phyloP scores from a whole-genome alignment of 2,888 invertebrate genomes.

The Lycia hirtaria region DNA sequence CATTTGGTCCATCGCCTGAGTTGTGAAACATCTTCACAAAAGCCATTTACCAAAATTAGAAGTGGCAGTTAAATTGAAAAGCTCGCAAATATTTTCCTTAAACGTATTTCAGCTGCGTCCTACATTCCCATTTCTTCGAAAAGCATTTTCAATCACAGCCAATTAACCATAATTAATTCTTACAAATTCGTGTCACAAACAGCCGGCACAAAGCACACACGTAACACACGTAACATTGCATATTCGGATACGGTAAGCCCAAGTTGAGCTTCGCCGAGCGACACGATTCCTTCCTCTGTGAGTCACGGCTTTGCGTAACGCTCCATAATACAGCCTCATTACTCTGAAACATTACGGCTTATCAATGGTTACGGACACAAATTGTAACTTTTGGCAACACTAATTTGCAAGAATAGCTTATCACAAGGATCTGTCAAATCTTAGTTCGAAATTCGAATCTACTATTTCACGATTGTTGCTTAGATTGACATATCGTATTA shows the following conservation, averaged over 20 bases:
- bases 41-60: too few relatives aligned
- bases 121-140: slow-evolving; percentile 1
- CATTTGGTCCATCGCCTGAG: too few relatives aligned
- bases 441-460: not conserved
- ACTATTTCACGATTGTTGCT: not conserved
- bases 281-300: slow-evolving; percentile 45
- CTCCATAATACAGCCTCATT: slow-evolving; percentile 46
- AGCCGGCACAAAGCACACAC: slow-evolving; percentile 18
- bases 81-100: too few relatives aligned
- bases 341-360: slow-evolving; percentile 45
- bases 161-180: slow-evolving; percentile 25
- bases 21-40: too few relatives aligned
- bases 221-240: slow-evolving; percentile 31
- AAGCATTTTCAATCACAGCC: slow-evolving; percentile 8
- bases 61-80: too few relatives aligned
- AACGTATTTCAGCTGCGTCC: not conserved
- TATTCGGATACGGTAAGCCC: slow-evolving; percentile 31
- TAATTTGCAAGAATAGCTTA: slow-evolving; percentile 35
- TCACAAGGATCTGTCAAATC: not conserved
- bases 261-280: slow-evolving; percentile 30
- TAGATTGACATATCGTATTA: not conserved
- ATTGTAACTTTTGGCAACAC: slow-evolving; percentile 32
- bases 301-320: slow-evolving; percentile 51
- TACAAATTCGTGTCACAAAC: slow-evolving; percentile 22
- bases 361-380: slow-evolving; percentile 41